Conservation (phyloP, 2,888 invertebrate genomes). For the Unio delphinus region DNA sequence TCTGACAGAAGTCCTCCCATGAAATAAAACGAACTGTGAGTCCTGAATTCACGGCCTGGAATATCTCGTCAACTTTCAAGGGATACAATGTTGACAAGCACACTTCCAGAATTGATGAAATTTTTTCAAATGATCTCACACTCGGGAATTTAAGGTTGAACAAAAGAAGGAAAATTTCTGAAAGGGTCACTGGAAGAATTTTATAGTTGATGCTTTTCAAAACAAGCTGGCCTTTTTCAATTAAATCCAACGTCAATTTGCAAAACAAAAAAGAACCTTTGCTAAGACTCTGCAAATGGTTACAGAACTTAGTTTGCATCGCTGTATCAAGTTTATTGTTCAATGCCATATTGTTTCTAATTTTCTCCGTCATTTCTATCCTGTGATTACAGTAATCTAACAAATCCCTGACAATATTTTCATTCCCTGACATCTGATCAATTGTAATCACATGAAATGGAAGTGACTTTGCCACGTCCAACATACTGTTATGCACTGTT, state of each 20-base stretch:
- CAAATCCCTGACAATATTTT: conserved; percentile 77
- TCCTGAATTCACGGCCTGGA: conserved; percentile 91
- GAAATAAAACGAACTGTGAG: conserved; percentile 84
- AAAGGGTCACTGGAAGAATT: conserved; percentile 70
- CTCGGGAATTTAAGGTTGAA: conserved; percentile 94
- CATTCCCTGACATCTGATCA: conserved; percentile 61
- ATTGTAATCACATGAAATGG: conserved; percentile 78
- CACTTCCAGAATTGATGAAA: conserved; percentile 87
- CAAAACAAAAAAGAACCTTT: conserved; percentile 93
- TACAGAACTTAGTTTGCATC: conserved; percentile 78
- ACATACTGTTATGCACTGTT: conserved; percentile 87
- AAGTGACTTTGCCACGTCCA: conserved; percentile 86
- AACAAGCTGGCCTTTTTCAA: conserved; percentile 92
- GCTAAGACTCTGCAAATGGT: conserved; percentile 86
- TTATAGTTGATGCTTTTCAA: conserved; percentile 95
- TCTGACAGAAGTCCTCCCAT: conserved; percentile 91
- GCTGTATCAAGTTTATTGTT: conserved; percentile 60
- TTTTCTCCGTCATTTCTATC: conserved; percentile 84
- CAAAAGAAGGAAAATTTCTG: conserved; percentile 85
- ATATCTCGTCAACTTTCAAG: conserved; percentile 90
- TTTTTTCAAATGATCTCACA: conserved; percentile 88
- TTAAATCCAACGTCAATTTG: conserved; percentile 90
- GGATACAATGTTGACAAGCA: conserved; percentile 93
- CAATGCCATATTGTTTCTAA: conserved; percentile 81
- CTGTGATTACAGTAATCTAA: conserved; percentile 89